Evolutionary conservation across 1,140 invertebrate genomes (phyloP), one percentile per base, ranked within the genome.

Genomic region (Atopsyche davidsoni): DNA sequence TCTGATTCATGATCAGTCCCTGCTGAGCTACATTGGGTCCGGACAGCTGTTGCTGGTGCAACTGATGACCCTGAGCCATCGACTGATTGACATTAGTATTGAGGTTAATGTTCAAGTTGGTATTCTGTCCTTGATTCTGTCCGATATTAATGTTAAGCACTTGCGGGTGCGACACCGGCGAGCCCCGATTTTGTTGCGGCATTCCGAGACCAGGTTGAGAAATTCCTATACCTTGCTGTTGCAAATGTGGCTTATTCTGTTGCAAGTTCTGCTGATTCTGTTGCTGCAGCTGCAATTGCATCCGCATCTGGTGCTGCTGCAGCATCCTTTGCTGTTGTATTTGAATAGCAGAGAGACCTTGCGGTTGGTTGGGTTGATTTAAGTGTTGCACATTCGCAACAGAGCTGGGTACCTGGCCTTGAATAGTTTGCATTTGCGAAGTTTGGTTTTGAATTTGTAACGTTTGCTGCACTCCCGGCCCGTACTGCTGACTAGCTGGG

Each of bases 321-420:
- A 75, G 56, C 43, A 75, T 58, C 28, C 73, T 73, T 51, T 75
- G 71, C 51, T 73, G 72, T 54, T 71, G 70, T 24, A 69, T 67
- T 46, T 68, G 66, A 58, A 72, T 71, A 31, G 69, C 69, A 25
- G 67, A 64, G 3, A 70, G 51, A 1, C 68, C 68, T 61, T 70
- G 69, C 13, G 51, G 44, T 2, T 23, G 17, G 21, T 32, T 42
- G 10, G 32, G 2, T n/a, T n/a, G 19, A n/a, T 34, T 40, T 9
- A 31, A 16, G 13, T 48, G 46, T 23, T 48, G 46, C 16, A 16
- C 14, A n/a, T 17, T 14, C 2, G 25, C 19, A 1, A 28, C n/a
- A 22, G 10, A 24, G 18, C 7, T 2, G 40, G 10, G 21, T 10
- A n/a, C 19, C 22, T 42, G 40, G 2, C 16, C n/a, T 23, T 41